These are phyloP conservation scores for Sogatella furcifera DNA, from an alignment of 1,140 invertebrate species.

Conservation along the genomic window DNA sequence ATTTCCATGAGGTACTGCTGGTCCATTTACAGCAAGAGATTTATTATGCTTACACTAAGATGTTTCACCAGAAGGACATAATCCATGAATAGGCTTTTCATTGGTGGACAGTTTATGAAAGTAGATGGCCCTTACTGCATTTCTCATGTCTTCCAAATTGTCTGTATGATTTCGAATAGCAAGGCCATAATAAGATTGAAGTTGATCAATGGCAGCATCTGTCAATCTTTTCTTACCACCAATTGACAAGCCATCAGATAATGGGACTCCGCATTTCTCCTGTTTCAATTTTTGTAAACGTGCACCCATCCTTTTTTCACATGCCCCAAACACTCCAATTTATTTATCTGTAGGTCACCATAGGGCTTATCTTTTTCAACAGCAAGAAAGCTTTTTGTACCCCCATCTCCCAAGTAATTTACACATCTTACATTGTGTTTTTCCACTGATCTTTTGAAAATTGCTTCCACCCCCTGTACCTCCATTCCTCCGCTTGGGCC, in stretches of 20 bases:
- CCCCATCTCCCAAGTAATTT: constrained; percentile 19
- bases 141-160: constrained; percentile 6
- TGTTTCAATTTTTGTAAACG: constrained; percentile 6
- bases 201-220: neutral
- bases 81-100: constrained; percentile 4
- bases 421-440: constrained; percentile 14
- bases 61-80: constrained; percentile 25
- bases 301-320: constrained; percentile 14
- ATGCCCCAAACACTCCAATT: constrained; percentile 17
- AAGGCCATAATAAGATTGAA: constrained; percentile 12
- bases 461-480: constrained; percentile 15
- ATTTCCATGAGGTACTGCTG: neutral
- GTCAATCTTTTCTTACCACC: neutral
- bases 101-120: constrained; percentile 14
- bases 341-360: constrained; percentile 15
- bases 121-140: constrained; percentile 12
- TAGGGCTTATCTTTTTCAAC: constrained; percentile 11
- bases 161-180: constrained; percentile 11
- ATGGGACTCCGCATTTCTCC: neutral
- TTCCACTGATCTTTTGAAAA: constrained; percentile 16
- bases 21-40: constrained; percentile 15
- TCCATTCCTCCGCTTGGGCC: constrained; percentile 23
- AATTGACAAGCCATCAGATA: neutral
- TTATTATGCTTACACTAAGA: constrained; percentile 27
- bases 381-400: constrained; percentile 11